Base-by-base conservation (phyloP, 2,797 vertebrate genomes). In the Macropodus opercularis region DNA sequence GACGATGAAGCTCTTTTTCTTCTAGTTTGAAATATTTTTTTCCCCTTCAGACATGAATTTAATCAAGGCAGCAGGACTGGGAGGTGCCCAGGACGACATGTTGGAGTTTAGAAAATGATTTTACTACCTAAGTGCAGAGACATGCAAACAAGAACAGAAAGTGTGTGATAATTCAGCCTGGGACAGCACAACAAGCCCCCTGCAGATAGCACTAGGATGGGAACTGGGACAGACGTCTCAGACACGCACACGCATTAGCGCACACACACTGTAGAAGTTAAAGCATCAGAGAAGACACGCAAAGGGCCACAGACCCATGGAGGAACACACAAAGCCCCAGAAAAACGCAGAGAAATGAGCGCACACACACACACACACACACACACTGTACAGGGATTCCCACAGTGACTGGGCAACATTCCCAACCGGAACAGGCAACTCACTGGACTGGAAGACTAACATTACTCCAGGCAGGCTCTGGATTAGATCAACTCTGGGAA, bases 361-460 rank as follows among this genome's bases (percentile, higher is more conserved):
- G 49, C 23, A 43, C 22, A 17, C 54, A 57, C 39, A 43, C 23
- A 40, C 41, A 48, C 50, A 41, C 41, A 27, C 23, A 56, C 17
- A 47, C 15, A 32, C 38, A 38, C 62, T 80, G 80, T 77, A 79
- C 80, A 83, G 80, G 80, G 85, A 90, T 92, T 90, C 91, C 90
- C 87, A 91, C 89, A 89, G 88, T 67, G 85, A 85, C 83, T 75
- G 84, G 87, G 83, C 78, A 81, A 70, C 84, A 89, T 90, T 91
- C 90, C 91, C 89, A 85, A 89, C 87, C 79, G 84, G 89, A 92
- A 91, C 74, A 73, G 84, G 84, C 91, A 90, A 89, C 80, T 89
- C 92, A 92, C 66, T 89, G 88, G 84, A 90, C 87, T 89, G 89
- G 87, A 93, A 93, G 91, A 92, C 91, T 91, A 93, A 93, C 92